Evolutionary conservation across 1,140 invertebrate species (phyloP), one percentile per base, ranked within the genome.

Genomic region (Brachionus manjavacas): DNA sequence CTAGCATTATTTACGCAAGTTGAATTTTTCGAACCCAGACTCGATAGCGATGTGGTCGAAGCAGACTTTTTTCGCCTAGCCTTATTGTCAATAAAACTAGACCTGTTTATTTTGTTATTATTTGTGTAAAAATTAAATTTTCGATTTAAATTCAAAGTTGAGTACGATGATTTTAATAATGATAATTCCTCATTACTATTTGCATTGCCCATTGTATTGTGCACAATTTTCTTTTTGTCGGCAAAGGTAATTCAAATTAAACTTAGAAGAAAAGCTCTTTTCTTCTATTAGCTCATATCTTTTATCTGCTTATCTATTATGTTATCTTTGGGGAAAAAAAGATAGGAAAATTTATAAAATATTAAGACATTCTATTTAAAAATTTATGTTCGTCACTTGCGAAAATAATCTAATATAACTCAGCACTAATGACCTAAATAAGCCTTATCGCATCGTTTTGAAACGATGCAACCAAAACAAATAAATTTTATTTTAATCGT

Each of bases 201-300:
- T 23, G n/a, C 55, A 46, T 81, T 81, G 31, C 79, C 79, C 79
- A 81, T 81, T 60, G 9, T 80, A 49, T 81, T 60, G 9, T 80
- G 23, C 11, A 12, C 16, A 16, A n/a, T 60, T 46, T 46, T 81
- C n/a, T 78, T 78, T 25, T 46, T 7, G 9, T 78, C 23, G 35
- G 16, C 46, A n/a, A n/a, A 52, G 52, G 39, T 41, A 16, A 41
- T 43, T 55, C 31, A 41, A 78, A n/a, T 78, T 46, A 20, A 46
- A 78, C 25, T 78, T 28, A 78, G 74, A 78, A 41, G 39, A 55
- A 43, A 78, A 46, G 9, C 11, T n/a, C 14, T 81, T 64, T 64
- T 20, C 39, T 72, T 20, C 39, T 72, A 20, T 72, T 72, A 72
- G n/a, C 68, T 72, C 68, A 72, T 46, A 72, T 72, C n/a, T 14